Evolutionary conservation across 2,888 invertebrate species (phyloP), one percentile per base, ranked within the genome.

Genomic region (Pseudoips prasinana): DNA sequence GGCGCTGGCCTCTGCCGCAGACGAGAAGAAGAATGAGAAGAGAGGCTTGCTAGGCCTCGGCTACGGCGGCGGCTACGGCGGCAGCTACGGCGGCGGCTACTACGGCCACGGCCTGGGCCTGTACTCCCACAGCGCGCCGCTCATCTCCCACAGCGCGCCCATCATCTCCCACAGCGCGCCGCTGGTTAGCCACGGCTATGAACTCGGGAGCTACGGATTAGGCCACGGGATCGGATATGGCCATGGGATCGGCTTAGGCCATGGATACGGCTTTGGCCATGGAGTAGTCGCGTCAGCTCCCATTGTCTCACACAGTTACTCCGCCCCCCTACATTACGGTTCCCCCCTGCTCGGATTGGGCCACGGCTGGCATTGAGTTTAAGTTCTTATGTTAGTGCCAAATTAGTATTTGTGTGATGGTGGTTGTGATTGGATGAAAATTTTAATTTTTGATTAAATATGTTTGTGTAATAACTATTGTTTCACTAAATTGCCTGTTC

Each of bases 21-120:
- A 84, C 24, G 86, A 88, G 64, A 86, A 86, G 68, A 86, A 86
- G 65, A 77, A 70, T 33, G 85, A 87, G 64, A 86, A 88, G 57
- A 74, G 89, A 1, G 88, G 84, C 42, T 75, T 89, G 46, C 70
- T 90, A 39, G 88, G 85, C 20, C 78, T 88, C 48, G 85, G 87
- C 46, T 87, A 78, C 59, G 74, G 72, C 5, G 14, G 14, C 3
- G 45, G 50, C 31, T 46, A 55, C 34, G 50, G 52, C 6, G 51
- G 56, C 33, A 44, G 50, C 31, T 46, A 56, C 34, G 51, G 52
- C 6, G 51, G 56, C 33, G 63, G 64, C 22, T 70, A 71, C 41
- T 70, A 69, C 46, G 68, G 73, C 29, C 62, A 70, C 46, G 77
- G 74, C 3, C 58, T 69, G 7, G 71, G 74, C 11, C 51, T 66